Base-by-base conservation (phyloP, 37 sponge, comb jelly and placozoan species). In the Aphrocallistes beatrix region DNA sequence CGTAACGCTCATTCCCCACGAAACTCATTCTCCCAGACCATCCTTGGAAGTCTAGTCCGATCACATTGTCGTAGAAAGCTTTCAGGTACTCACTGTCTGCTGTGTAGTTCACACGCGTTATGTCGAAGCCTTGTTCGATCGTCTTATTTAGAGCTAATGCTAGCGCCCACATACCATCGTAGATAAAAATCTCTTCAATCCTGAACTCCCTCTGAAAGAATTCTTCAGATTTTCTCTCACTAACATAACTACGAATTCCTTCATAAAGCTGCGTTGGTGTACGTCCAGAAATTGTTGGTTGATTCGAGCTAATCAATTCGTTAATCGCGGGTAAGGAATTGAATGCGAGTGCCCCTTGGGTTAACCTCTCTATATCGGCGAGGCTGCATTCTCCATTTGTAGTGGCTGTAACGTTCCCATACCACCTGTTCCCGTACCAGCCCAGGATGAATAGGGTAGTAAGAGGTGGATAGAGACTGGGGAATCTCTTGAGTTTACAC, bases 1-100 rank as follows among this genome's bases (percentile, higher is more conserved):
- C 75, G 75, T 60, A 60, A 60, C 75, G 75, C 34, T 60, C 75
- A 13, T 60, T 60, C 75, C 21, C 75, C 10, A 60, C 75, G n/a
- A 60, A 60, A 6, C 17, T 8, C 3, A 60, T 32, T 28, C 34
- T 19, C 10, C 75, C 75, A 3, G 75, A 19, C 75, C 75, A 60
- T 19, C 75, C 75, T 25, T 25, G 17, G 34, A 19, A 60, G 34
- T 60, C 75, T 30, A 60, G 34, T 19, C 75, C 21, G 34, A 60
- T 13, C 10, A 60, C n/a, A 13, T 60, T 60, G 25, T 60, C n/a
- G 34, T 60, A 32, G 28, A 60, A 13, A 19, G 25, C 75, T 21
- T 60, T 60, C 10, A 25, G 10, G 75, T 25, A 60, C 34, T 21
- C 75, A 13, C n/a, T 60, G n/a, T 28, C 34, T 60, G 8, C 17